Evolutionary conservation across 2,797 vertebrate species (phyloP).

Genomic region (Vultur gryphus): DNA sequence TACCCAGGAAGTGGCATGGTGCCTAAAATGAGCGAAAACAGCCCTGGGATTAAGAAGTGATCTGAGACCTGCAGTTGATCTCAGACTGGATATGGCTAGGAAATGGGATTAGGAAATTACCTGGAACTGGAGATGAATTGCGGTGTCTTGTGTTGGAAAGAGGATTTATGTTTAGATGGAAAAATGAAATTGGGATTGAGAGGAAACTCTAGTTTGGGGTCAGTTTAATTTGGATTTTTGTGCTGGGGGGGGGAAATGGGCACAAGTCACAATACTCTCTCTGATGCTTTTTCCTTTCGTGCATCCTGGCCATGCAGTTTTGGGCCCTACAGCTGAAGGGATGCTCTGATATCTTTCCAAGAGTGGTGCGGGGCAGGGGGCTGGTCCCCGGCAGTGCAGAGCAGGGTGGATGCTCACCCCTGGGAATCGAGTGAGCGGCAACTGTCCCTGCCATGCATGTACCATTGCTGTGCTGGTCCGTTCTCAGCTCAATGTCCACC

Average conservation of each 20-base stretch:
- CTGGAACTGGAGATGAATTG: background rate
- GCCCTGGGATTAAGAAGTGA: background rate
- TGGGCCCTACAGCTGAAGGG: background rate
- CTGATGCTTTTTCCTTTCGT: background rate
- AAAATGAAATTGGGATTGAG: background rate
- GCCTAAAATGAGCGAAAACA: background rate
- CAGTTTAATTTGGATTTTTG: background rate
- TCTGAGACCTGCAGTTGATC: background rate
- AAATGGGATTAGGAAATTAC: background rate
- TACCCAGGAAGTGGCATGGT: background rate
- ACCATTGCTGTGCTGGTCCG: background rate
- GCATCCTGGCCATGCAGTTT: background rate
- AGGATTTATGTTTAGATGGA: background rate
- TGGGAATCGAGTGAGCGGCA: fast-evolving
- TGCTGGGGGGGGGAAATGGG: background rate
- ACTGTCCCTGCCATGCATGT: background rate
- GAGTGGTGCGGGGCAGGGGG: background rate
- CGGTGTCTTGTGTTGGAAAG: background rate
- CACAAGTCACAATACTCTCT: background rate
- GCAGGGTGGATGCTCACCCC: background rate
- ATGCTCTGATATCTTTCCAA: background rate
- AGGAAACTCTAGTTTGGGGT: background rate
- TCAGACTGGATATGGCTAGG: background rate
- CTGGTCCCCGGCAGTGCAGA: background rate
- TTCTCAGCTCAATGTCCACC: background rate